Base-by-base conservation (phyloP, 2,797 vertebrate genomes). In the Danio aesculapii region DNA sequence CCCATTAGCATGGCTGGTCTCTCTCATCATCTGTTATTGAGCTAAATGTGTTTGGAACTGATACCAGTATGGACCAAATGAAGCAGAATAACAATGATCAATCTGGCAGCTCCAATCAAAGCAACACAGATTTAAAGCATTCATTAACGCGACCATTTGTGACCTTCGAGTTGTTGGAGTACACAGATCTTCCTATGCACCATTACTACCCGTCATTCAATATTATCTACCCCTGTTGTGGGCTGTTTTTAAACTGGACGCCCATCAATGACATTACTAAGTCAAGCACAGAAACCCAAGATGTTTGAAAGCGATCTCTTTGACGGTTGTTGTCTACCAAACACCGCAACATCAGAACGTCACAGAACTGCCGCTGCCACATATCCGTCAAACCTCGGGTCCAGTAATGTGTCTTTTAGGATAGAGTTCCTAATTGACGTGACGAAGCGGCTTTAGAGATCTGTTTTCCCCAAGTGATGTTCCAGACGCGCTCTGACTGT, bases 391-490 rank as follows among this genome's bases (percentile, higher is more conserved):
- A 64, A 82, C 66, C 49, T 62, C 43, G n/a, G 14, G 11, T n/a
- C 46, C 3, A 46, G 78, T 59, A 72, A 73, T 70, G 67, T 16
- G 12, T 7, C 30, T 75, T 17, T 77, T 70, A 72, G 82, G 74
- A 82, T 84, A 50, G 62, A 76, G 78, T 89, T 86, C 64, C 84
- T 86, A 89, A 85, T 81, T 85, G 87, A 84, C 75, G 52, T 44
- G 43, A 80, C 68, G 43, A 79, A 77, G 68, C 30, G 47, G 77
- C 75, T 21, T 57, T 19, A 17, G 61, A 75, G 66, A 76, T 83
- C 79, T 19, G 19, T 64, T 85, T 79, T 75, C 80, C 82, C 66
- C 53, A 79, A 84, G 64, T 59, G 46, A 57, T 73, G 70, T 73
- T 77, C 63, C 78, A 84, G 76, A 87, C 68, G 14, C 44, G 21